These are phyloP conservation scores for Pseudopodoces humilis DNA, from an alignment of 2,113 vertebrate species.

Conservation along the genomic window DNA sequence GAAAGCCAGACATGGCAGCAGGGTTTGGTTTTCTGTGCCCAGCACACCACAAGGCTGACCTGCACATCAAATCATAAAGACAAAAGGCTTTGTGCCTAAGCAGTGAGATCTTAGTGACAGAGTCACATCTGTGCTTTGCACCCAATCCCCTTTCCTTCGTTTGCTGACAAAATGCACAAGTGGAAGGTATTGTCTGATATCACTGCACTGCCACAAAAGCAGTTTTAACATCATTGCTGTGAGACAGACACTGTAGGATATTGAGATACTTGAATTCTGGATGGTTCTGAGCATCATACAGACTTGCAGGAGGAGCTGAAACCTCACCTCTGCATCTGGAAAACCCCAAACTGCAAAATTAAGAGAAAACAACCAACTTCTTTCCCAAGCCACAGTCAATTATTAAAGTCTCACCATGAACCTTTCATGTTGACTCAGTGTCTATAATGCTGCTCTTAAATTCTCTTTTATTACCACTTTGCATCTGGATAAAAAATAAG, in stretches of 20 bases:
- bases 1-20: slow-evolving; percentile 42
- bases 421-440: not conserved
- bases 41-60: not conserved
- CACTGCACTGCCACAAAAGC: not conserved
- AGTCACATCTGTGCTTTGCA: not conserved
- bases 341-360: not conserved
- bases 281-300: not conserved
- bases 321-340: not conserved
- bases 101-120: not conserved
- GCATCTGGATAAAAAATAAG: not conserved
- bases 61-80: not conserved
- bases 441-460: not conserved
- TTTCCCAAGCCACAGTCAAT: not conserved
- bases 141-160: not conserved
- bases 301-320: not conserved
- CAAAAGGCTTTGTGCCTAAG: not conserved
- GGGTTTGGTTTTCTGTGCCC: slow-evolving; percentile 33
- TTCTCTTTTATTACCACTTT: not conserved
- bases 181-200: not conserved
- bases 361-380: not conserved
- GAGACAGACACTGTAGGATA: not conserved
- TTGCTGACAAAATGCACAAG: not conserved
- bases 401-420: not conserved
- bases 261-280: not conserved
- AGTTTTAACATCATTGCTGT: not conserved